These are phyloP conservation scores for Capreolus pygargus DNA, from an alignment of 2,113 vertebrate species.

Conservation along the genomic window DNA sequence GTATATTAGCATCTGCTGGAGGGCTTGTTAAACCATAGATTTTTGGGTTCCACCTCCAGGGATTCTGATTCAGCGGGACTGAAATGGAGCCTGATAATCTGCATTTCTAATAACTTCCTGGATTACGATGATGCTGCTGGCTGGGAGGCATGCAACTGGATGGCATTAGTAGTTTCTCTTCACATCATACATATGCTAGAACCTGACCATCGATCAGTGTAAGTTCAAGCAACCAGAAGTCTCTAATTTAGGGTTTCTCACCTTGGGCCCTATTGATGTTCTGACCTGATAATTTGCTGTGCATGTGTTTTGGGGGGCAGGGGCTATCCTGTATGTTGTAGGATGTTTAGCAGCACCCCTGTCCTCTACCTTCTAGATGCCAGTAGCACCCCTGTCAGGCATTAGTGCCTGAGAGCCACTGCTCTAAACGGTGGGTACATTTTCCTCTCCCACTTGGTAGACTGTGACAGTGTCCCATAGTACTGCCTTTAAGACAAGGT, in stretches of 20 bases:
- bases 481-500: background rate
- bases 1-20: background rate
- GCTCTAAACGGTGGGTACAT: background rate
- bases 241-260: background rate
- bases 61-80: background rate
- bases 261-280: background rate
- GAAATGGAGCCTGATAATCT: background rate
- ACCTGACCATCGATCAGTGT: background rate
- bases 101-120: background rate
- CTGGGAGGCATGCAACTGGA: background rate
- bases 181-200: background rate
- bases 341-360: background rate
- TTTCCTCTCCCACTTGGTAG: background rate
- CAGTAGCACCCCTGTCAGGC: background rate
- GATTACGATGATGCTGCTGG: background rate
- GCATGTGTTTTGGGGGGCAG: background rate
- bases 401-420: background rate
- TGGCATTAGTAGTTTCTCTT: background rate
- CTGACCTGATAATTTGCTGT: background rate
- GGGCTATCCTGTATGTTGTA: fast-evolving
- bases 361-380: background rate
- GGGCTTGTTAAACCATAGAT: background rate
- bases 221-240: background rate
- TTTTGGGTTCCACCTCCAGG: background rate
- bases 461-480: background rate